Evolutionary conservation across 2,797 vertebrate genomes (phyloP).

Genomic region (Eulemur coronatus): DNA sequence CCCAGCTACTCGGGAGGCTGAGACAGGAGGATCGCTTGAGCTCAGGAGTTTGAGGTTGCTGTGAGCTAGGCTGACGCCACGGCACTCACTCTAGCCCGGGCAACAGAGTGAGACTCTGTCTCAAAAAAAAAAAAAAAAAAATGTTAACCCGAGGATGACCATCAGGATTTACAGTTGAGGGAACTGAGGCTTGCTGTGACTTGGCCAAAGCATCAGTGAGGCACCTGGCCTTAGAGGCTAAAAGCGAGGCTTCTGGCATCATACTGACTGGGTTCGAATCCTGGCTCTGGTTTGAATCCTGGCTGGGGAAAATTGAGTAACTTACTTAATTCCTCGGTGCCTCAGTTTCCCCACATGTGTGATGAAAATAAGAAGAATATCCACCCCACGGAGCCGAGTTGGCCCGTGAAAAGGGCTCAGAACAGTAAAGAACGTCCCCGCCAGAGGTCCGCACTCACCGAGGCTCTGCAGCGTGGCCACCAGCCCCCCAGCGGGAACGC

Average conservation of each 20-base stretch:
- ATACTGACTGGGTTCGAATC: background rate
- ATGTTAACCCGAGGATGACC: background rate
- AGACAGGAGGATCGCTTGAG: too few species aligned
- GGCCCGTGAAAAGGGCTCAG: background rate
- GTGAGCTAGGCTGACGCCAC: too few species aligned
- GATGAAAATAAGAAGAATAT: background rate
- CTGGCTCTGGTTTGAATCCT: background rate
- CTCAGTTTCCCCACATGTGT: background rate
- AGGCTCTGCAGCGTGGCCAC: constrained; percentile 39
- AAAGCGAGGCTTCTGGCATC: background rate
- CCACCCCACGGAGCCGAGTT: background rate
- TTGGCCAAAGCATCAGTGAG: background rate
- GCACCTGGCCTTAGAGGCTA: background rate
- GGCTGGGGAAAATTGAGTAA: background rate
- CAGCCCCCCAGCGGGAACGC: constrained; percentile 22
- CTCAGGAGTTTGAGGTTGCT: too few species aligned
- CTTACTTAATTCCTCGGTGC: background rate
- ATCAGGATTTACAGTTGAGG: background rate
- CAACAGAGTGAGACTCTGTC: too few species aligned
- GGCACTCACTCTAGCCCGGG: too few species aligned
- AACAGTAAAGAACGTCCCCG: background rate
- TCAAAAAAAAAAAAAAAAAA: too few species aligned
- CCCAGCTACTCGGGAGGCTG: too few species aligned
- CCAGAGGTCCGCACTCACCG: background rate
- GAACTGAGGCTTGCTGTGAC: background rate